These are phyloP conservation scores for Scolopax rusticola DNA, from an alignment of 2,797 vertebrate genomes.

Conservation along the genomic window DNA sequence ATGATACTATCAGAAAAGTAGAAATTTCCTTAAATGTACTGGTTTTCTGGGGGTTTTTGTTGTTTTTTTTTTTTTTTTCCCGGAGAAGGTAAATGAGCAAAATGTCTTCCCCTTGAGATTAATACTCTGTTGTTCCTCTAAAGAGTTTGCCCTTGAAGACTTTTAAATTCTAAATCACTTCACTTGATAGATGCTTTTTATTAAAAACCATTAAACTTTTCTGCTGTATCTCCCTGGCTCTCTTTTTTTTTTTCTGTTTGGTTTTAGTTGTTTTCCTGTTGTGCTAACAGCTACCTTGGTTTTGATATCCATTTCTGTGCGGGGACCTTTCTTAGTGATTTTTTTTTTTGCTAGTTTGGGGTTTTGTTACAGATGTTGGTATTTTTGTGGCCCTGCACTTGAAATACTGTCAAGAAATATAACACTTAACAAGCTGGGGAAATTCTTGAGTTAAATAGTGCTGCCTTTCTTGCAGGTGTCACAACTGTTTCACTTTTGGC, in stretches of 20 bases:
- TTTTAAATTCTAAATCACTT: not conserved
- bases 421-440: slow-evolving; percentile 26
- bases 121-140: not conserved
- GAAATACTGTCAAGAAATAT: not conserved
- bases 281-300: not conserved
- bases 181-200: not conserved
- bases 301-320: not conserved
- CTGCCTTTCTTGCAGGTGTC: slow-evolving; percentile 42
- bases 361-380: not conserved
- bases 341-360: not conserved
- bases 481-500: not conserved
- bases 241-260: not conserved
- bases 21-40: not conserved
- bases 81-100: not conserved
- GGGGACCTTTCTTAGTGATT: not conserved
- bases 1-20: not conserved
- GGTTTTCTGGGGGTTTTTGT: not conserved
- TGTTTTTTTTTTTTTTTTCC: not conserved
- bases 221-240: not conserved
- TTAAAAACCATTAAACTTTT: not conserved
- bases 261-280: not conserved
- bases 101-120: not conserved
- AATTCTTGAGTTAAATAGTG: slow-evolving; percentile 14
- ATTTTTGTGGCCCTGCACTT: not conserved
- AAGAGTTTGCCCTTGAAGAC: not conserved